These are phyloP conservation scores for Coregonus sp. DNA, from an alignment of 2,797 vertebrate genomes.

Conservation along the genomic window DNA sequence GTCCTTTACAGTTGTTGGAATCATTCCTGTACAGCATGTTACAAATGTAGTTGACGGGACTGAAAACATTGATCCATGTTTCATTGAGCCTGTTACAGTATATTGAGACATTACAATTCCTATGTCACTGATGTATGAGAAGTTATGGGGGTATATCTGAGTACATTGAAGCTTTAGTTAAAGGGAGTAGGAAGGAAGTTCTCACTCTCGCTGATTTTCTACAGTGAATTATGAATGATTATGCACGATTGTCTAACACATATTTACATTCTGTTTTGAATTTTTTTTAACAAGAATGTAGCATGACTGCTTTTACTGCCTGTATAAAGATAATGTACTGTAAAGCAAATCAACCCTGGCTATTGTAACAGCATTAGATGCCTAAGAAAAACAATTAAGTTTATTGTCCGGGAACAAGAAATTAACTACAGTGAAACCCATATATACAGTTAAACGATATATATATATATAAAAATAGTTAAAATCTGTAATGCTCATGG, in stretches of 20 bases:
- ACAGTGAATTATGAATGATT: background rate
- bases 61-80: background rate
- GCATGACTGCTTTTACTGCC: constrained; percentile 30
- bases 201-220: background rate
- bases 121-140: constrained; percentile 41
- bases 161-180: background rate
- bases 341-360: constrained; percentile 33
- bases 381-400: background rate
- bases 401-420: background rate
- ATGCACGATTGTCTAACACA: constrained; percentile 1
- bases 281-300: constrained; percentile 12
- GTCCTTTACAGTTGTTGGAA: constrained; percentile 26
- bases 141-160: background rate
- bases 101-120: constrained; percentile 51
- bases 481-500: constrained; percentile 31
- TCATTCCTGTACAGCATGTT: constrained; percentile 30
- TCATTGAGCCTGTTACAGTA: constrained; percentile 32
- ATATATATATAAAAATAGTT: background rate
- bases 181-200: background rate
- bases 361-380: constrained; percentile 7
- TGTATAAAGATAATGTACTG: constrained; percentile 27
- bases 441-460: constrained; percentile 1
- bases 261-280: constrained; percentile 24
- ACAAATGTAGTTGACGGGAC: constrained; percentile 23
- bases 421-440: background rate